These are phyloP conservation scores for Leptopilina clavipes DNA, from an alignment of 1,140 invertebrate species.

Conservation along the genomic window DNA sequence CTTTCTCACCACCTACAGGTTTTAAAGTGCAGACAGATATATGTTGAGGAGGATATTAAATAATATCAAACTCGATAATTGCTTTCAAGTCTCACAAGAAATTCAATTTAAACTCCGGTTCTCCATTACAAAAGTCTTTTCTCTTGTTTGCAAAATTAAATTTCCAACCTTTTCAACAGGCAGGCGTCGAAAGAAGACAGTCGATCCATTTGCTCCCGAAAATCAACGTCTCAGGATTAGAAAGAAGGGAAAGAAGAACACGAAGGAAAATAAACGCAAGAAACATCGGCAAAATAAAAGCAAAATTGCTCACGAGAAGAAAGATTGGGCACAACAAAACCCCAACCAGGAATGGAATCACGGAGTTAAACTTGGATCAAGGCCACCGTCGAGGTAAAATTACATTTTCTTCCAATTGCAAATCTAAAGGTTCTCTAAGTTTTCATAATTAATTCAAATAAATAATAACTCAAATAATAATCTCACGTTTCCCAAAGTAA, in stretches of 20 bases:
- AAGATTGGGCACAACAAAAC: conserved; percentile 50
- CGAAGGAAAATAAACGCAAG: conserved; percentile 45
- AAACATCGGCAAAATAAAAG: conserved; percentile 39
- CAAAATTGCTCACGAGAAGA: conserved; percentile 41
- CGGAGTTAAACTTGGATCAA: conserved; percentile 67
- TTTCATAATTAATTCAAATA: too few species aligned
- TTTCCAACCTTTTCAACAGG: conserved; percentile 49
- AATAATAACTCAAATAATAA: too few species aligned
- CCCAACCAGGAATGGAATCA: conserved; percentile 63
- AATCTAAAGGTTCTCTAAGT: too few species aligned
- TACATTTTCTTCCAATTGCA: background rate
- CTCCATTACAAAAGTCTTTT: background rate
- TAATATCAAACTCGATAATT: conserved; percentile 1
- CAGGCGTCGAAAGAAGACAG: conserved; percentile 64
- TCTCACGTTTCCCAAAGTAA: too few species aligned
- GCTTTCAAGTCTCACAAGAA: conserved; percentile 38
- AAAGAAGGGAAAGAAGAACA: conserved; percentile 62
- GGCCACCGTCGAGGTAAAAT: conserved; percentile 63
- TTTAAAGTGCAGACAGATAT: conserved; percentile 17
- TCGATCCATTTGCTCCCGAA: conserved; percentile 61
- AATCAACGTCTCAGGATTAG: conserved; percentile 64
- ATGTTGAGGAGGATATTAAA: conserved; percentile 3
- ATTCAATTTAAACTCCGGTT: conserved; percentile 35
- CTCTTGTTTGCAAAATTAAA: too few species aligned
- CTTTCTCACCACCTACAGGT: conserved; percentile 23